Percentiles rank a stretch among this genome's conserved stretches.
These are phyloP conservation scores for Acrocephalus arundinaceus DNA, from an alignment of 2,113 vertebrate genomes.

Conservation along the genomic window DNA sequence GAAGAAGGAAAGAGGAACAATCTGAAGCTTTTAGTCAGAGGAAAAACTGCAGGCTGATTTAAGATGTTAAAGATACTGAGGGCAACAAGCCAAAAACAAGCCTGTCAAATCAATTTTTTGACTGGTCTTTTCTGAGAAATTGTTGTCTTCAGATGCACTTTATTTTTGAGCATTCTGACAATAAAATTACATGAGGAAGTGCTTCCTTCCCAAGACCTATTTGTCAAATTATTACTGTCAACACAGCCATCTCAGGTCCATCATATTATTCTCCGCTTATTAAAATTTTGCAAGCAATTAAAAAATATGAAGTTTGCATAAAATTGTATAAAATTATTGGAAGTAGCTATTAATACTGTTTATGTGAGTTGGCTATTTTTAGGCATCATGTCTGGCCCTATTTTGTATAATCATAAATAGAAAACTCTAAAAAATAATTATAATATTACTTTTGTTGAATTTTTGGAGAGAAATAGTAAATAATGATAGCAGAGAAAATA, in stretches of 20 bases:
- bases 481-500: background rate
- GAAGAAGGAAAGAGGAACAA: fast-evolving
- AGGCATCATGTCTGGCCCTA: background rate
- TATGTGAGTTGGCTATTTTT: background rate
- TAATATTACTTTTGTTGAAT: background rate
- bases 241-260: background rate
- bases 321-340: background rate
- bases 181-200: constrained; percentile 22
- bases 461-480: background rate
- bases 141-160: background rate
- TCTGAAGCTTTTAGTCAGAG: background rate
- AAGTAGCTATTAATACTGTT: background rate
- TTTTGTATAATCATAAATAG: background rate
- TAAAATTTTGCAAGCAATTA: background rate
- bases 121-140: background rate
- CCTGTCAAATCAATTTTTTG: background rate
- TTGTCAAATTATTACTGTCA: background rate
- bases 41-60: background rate
- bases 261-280: background rate
- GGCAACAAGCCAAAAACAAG: background rate
- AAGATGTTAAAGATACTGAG: background rate
- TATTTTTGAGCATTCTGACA: constrained; percentile 29
- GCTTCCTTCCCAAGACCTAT: background rate
- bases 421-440: background rate
- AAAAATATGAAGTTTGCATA: background rate